Conservation (phyloP, 2,888 invertebrate genomes). For the Acrobeloides nanus region DNA sequence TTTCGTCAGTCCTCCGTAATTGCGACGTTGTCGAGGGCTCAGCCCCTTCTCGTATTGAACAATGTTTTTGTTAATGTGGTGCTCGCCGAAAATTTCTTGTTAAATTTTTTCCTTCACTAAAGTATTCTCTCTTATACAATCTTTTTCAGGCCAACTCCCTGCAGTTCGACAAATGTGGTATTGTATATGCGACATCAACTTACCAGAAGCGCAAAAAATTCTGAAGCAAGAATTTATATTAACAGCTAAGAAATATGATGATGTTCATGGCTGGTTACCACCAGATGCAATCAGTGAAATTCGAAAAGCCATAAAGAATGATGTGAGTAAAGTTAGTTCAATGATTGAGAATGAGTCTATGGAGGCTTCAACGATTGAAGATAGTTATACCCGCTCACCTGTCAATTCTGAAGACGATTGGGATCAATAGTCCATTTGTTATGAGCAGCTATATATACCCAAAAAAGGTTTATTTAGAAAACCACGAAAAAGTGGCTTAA, state of each 20-base stretch:
- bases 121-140: neutral
- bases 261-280: conserved; percentile 40
- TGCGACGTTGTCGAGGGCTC: too few relatives aligned
- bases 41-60: too few relatives aligned
- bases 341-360: too few relatives aligned
- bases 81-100: conserved; percentile 1
- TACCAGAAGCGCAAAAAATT: conserved; percentile 38
- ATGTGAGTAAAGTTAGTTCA: conserved; percentile 35
- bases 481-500: too few relatives aligned
- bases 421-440: too few relatives aligned
- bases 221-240: conserved; percentile 10
- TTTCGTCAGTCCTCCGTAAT: too few relatives aligned
- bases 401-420: too few relatives aligned
- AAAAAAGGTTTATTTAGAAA: too few relatives aligned
- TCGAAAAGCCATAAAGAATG: conserved; percentile 39
- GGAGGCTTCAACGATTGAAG: too few relatives aligned
- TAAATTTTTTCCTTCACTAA: neutral
- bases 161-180: conserved; percentile 58
- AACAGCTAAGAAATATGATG: too few relatives aligned
- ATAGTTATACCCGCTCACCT: too few relatives aligned
- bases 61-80: conserved; percentile 1
- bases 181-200: conserved; percentile 56
- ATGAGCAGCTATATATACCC: too few relatives aligned
- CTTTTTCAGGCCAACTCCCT: conserved; percentile 49
- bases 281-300: conserved; percentile 17